Conservation (phyloP, 2,888 invertebrate genomes). For the Syrista parreyssii region DNA sequence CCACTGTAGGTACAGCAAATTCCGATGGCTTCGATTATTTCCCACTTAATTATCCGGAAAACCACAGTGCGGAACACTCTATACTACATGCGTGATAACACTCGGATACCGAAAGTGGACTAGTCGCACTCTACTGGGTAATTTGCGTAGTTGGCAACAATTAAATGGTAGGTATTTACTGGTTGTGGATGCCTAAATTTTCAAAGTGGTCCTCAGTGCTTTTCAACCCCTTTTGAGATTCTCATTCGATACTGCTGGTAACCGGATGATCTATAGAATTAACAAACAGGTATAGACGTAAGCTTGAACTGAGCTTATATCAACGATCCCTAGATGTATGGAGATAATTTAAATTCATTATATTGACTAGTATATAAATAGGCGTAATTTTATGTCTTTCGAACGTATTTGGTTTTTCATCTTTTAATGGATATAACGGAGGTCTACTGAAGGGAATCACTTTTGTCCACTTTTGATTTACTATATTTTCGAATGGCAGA, state of each 20-base stretch:
- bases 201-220: not conserved
- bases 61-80: conserved; percentile 39
- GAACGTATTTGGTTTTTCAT: not conserved
- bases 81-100: conserved; percentile 7
- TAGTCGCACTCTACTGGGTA: not conserved
- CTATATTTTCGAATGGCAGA: not conserved
- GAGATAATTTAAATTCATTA: no score
- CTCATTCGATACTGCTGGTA: not conserved
- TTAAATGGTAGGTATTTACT: not conserved
- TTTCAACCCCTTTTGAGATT: not conserved
- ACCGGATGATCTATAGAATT: not conserved
- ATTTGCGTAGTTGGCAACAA: conserved; percentile 2
- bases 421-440: not conserved
- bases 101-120: not conserved
- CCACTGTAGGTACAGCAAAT: conserved; percentile 26
- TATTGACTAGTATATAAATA: no score
- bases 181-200: not conserved
- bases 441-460: not conserved
- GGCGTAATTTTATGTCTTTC: not conserved
- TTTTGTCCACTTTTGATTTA: not conserved
- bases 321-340: no score
- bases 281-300: no score
- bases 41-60: conserved; percentile 53
- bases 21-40: conserved; percentile 50
- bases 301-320: no score